Evolutionary conservation across 2,113 vertebrate genomes (phyloP).

Genomic region (Fregetta grallaria): DNA sequence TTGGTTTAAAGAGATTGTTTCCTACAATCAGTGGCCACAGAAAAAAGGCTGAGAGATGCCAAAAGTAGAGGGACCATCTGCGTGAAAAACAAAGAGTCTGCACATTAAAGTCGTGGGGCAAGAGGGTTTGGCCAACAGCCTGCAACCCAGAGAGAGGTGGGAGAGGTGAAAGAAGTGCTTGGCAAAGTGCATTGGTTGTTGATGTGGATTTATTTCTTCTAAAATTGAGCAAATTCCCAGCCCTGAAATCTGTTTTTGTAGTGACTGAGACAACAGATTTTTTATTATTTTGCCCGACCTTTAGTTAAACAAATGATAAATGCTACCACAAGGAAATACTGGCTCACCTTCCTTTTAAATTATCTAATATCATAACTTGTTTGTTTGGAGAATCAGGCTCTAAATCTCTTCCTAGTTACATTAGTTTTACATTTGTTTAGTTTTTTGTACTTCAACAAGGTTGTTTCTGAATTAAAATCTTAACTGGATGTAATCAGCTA

Average conservation of each 20-base stretch:
- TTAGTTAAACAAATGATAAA: conserved; percentile 36
- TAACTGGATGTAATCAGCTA: background rate
- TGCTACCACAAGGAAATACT: background rate
- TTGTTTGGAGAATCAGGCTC: background rate
- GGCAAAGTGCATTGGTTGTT: background rate
- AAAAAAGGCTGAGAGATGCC: background rate
- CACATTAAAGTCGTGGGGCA: accelerated
- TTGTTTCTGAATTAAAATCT: conserved; percentile 19
- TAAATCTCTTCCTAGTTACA: background rate
- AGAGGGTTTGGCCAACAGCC: background rate
- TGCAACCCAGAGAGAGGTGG: background rate
- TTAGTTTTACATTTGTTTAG: background rate
- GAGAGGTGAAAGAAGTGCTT: background rate
- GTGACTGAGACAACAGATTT: background rate
- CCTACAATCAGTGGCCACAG: background rate
- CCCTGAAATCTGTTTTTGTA: background rate
- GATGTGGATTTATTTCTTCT: background rate
- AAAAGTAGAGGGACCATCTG: background rate
- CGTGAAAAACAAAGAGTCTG: background rate
- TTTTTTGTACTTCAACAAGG: background rate
- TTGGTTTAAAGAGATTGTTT: background rate
- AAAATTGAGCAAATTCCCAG: background rate
- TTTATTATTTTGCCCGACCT: conserved; percentile 20
- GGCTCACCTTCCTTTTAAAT: background rate
- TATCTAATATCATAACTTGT: background rate